Evolutionary conservation across 2,888 invertebrate genomes (phyloP), one percentile per base, ranked within the genome.

Genomic region (Esperia sulphurella): DNA sequence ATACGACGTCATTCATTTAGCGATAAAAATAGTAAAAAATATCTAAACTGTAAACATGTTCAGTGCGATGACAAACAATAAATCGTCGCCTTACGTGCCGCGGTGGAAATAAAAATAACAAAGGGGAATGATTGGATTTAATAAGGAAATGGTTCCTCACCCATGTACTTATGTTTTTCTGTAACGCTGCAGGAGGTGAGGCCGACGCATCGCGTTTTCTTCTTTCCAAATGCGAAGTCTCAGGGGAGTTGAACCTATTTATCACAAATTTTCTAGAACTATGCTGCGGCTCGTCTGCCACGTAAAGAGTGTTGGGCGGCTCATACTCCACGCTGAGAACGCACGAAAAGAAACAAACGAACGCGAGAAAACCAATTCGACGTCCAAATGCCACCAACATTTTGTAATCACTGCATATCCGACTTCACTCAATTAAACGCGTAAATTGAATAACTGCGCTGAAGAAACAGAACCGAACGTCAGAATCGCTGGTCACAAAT

Each of bases 121-220:
- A 74, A 75, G 73, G 70, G 71, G 70, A 71, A 54, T 51, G 10
- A 68, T 62, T 53, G 52, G 62, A 65, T 61, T 57, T 75, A 79
- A 78, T 75, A 72, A 76, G 75, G 76, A 80, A 73, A 73, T 68
- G 53, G 50, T 61, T 65, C 57, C 61, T 82, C 84, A 90, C 90
- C 90, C 88, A 88, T 71, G 87, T 86, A 76, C 81, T 89, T 54
- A 86, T 83, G 63, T 87, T 88, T 74, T 78, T 83, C 60, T 71
- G 66, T 49, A 72, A 57, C 38, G 65, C 61, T 49, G 81, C 72
- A 54, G 78, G 61, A 53, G 80, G 67, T 54, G 79, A 56, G 48
- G 75, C 63, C 37, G 79, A 58, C 46, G 79, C 78, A 72, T 85
- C 81, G 41, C 89, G 83, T 77, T 84, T 86, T 66, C 68, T 70